phyloP scores from a whole-genome alignment of 2,113 vertebrate genomes.

The Gadus macrocephalus region DNA sequence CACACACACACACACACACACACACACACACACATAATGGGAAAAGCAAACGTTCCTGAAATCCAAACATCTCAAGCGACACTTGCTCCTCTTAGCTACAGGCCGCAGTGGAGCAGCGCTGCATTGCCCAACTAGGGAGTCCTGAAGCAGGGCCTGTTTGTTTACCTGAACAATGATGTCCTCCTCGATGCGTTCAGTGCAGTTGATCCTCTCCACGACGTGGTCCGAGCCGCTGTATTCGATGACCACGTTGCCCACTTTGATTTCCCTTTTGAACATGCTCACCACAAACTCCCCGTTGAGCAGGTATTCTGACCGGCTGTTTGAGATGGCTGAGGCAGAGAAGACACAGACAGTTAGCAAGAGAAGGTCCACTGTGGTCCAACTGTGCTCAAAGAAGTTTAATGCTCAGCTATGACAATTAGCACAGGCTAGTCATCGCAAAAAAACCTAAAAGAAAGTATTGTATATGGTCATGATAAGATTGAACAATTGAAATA shows the following conservation, averaged over 20 bases:
- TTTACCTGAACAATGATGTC: constrained; percentile 92
- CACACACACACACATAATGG: too few relatives aligned
- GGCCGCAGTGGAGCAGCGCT: too few relatives aligned
- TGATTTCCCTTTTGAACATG: constrained; percentile 99
- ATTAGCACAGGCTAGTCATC: too few relatives aligned
- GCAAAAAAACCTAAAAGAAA: too few relatives aligned
- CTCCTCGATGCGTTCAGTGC: constrained; percentile 90
- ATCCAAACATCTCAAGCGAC: background rate
- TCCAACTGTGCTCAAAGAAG: too few relatives aligned
- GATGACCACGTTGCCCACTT: constrained; percentile 85
- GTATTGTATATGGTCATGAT: too few relatives aligned
- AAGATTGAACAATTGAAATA: too few relatives aligned
- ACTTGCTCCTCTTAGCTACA: too few relatives aligned
- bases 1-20: too few relatives aligned
- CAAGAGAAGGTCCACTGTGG: background rate
- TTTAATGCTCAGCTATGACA: too few relatives aligned
- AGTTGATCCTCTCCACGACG: constrained; percentile 90
- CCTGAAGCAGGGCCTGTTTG: background rate
- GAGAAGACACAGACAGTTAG: background rate
- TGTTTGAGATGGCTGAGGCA: constrained; percentile 85
- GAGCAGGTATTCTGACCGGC: constrained; percentile 90
- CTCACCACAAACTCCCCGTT: constrained; percentile 98
- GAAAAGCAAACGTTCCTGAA: background rate
- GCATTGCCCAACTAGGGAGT: too few relatives aligned
- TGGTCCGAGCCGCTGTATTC: constrained; percentile 97